Conservation (phyloP, 2,888 invertebrate genomes). For the Anticlea derivata region DNA sequence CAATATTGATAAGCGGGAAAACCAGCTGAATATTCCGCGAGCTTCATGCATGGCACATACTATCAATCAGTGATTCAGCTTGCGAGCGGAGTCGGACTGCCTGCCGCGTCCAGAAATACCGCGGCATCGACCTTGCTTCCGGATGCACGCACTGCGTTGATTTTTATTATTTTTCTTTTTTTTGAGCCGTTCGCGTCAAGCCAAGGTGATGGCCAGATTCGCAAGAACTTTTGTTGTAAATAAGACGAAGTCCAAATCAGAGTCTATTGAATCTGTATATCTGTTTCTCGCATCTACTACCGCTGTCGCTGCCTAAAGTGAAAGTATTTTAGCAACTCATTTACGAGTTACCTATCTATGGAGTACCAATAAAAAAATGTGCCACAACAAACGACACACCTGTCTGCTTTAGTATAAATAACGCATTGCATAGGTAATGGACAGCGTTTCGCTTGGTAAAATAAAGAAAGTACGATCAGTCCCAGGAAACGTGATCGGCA, state of each 20-base stretch:
- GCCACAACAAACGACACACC: constrained; percentile 18
- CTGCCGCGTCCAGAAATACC: constrained; percentile 75
- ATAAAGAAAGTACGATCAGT: constrained; percentile 61
- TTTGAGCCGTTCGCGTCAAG: constrained; percentile 54
- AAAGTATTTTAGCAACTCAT: constrained; percentile 3
- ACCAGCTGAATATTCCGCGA: constrained; percentile 37
- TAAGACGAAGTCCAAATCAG: too few species aligned
- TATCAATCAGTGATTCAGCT: constrained; percentile 70
- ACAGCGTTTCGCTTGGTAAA: constrained; percentile 51
- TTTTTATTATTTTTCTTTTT: constrained; percentile 75
- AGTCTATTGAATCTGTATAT: too few species aligned
- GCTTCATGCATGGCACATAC: constrained; percentile 50
- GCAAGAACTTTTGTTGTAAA: constrained; percentile 31
- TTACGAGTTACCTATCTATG: neutral
- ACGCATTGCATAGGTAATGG: constrained; percentile 30
- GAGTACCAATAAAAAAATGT: constrained; percentile 1
- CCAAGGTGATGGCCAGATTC: constrained; percentile 71
- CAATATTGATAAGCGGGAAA: constrained; percentile 44
- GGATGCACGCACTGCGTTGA: constrained; percentile 69
- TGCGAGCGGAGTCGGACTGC: constrained; percentile 47
- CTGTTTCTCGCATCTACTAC: constrained; percentile 6
- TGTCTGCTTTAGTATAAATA: constrained; percentile 27
- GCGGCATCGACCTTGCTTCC: constrained; percentile 77
- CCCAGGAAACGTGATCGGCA: constrained; percentile 58
- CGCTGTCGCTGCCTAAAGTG: neutral